Evolutionary conservation across 2,888 invertebrate species (phyloP), one percentile per base, ranked within the genome.

Genomic region (Temnothorax ravouxi): DNA sequence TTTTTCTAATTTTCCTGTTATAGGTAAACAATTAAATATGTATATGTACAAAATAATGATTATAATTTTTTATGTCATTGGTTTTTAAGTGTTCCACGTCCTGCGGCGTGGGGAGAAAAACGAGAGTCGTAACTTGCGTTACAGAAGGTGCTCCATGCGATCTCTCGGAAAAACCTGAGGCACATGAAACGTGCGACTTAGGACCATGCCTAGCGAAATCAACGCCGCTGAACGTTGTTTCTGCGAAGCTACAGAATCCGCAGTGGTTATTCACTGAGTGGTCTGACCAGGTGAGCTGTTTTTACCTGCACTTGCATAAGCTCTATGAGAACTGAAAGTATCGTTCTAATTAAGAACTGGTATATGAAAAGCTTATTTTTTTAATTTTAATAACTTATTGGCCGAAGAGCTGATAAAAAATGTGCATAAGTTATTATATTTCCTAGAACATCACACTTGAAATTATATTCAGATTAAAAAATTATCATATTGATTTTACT

Each of bases 31-130:
- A n/a, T 54, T 50, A 18, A 50, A 44, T 44, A 44, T 44, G 13
- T 44, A 44, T 11, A 13, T 34, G 0, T 34, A 5, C 34, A 34
- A 44, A 13, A 11, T 13, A 6, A n/a, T 29, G 3, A 41, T 44
- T 4, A 18, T 15, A 29, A 54, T n/a, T n/a, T n/a, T 61, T 47
- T 50, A 38, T 62, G 38, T 18, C 34, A 69, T 67, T 44, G 34
- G 25, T 62, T 38, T 59, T 92, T n/a, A 93, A 97, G 97, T 97
- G 97, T 93, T 97, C 97, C 1, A 95, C 95, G 0, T 95, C 96
- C 15, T 97, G 97, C 93, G 97, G 97, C 2, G 95, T 95, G 21
- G 97, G 97, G 0, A 95, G 95, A 87, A 95, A 96, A 82, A 95
- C 95, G 3, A 95, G 97, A 77, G 93, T 94, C n/a, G 96, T 97